These are phyloP conservation scores for Drosophila leontia DNA, from an alignment of 1,140 invertebrate species.

Conservation along the genomic window DNA sequence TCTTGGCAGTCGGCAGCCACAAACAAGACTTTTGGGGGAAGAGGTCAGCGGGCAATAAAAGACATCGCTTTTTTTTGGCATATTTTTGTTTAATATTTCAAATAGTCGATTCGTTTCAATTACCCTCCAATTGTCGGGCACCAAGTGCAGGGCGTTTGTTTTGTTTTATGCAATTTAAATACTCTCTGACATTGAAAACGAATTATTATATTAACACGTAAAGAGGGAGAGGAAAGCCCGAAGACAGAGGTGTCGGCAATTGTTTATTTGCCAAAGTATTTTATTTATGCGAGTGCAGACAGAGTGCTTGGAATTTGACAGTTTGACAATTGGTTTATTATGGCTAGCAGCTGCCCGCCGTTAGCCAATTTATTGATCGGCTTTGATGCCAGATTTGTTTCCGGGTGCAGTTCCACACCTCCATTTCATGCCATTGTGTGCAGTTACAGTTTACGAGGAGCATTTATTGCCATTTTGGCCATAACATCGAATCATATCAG, in stretches of 20 bases:
- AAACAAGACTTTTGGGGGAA: constrained; percentile 36
- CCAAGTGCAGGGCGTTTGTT: constrained; percentile 56
- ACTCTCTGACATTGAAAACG: constrained; percentile 61
- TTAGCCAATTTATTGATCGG: constrained; percentile 63
- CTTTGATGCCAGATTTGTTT: constrained; percentile 35
- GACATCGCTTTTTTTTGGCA: constrained; percentile 56
- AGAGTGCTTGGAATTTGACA: constrained; percentile 68
- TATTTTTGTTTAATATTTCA: constrained; percentile 76
- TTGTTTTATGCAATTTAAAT: constrained; percentile 57
- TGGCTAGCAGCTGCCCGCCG: constrained; percentile 11
- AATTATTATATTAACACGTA: constrained; percentile 64
- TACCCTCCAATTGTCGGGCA: constrained; percentile 61
- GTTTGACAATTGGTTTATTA: constrained; percentile 64
- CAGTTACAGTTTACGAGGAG: constrained; percentile 25
- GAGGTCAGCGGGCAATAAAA: constrained; percentile 62
- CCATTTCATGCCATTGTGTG: constrained; percentile 28
- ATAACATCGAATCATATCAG: constrained; percentile 19
- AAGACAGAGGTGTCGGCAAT: constrained; percentile 36
- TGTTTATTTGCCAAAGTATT: constrained; percentile 42
- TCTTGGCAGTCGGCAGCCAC: constrained; percentile 55
- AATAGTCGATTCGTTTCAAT: constrained; percentile 72
- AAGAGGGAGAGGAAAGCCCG: constrained; percentile 15
- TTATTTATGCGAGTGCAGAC: constrained; percentile 49
- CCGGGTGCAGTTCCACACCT: constrained; percentile 45
- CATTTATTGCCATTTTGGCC: constrained; percentile 18